Percentiles rank a stretch among this genome's conserved stretches.
Conservation (phyloP, 1,140 invertebrate species). For the Drosophila kepulauana region DNA sequence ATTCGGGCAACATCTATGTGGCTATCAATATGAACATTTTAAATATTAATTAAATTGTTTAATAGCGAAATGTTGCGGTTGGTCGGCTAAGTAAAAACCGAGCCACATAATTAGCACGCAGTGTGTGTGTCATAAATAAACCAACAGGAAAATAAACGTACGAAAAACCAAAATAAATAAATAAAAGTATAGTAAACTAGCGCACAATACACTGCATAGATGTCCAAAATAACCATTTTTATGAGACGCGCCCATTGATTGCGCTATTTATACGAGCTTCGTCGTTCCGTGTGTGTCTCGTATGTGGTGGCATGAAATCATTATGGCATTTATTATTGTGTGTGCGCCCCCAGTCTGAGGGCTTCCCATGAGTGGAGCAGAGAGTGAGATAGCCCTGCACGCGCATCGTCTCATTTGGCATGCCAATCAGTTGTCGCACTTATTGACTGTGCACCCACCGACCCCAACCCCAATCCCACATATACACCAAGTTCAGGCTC, state of each 20-base stretch:
- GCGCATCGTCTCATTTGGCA: conserved; percentile 66
- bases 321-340: conserved; percentile 64
- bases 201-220: conserved; percentile 15
- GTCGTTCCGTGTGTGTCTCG: conserved; percentile 4
- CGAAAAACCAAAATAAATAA: conserved; percentile 12
- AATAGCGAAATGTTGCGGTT: conserved; percentile 16
- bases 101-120: conserved; percentile 31
- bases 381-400: conserved; percentile 14
- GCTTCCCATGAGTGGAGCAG: not conserved
- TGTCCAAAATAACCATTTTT: conserved; percentile 24
- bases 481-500: conserved; percentile 4
- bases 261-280: conserved; percentile 43
- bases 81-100: conserved; percentile 17
- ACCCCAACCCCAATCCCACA: not conserved
- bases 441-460: conserved; percentile 48
- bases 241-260: conserved; percentile 43
- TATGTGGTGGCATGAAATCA: conserved; percentile 57
- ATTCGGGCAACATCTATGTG: not conserved
- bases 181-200: conserved; percentile 21
- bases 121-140: conserved; percentile 29
- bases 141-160: conserved; percentile 27
- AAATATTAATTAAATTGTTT: conserved; percentile 48
- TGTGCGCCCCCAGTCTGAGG: conserved; percentile 25
- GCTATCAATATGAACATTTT: conserved; percentile 51
- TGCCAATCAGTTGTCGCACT: conserved; percentile 74